Conservation (phyloP, 2,888 invertebrate species). For the Adineta ricciae region DNA sequence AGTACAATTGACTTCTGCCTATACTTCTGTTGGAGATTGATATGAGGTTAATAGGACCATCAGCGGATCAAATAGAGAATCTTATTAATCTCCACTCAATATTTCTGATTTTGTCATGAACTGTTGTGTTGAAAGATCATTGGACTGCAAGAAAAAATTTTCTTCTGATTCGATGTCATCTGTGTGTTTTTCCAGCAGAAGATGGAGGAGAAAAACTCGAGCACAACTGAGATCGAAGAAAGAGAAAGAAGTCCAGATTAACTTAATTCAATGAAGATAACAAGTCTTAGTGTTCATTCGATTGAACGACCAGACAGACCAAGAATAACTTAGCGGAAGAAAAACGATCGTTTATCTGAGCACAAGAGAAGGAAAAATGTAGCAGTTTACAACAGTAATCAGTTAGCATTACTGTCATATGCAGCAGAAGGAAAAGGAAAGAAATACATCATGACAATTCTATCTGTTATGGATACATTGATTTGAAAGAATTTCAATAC, state of each 20-base stretch:
- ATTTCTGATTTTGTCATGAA: too few species aligned
- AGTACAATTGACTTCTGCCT: background rate
- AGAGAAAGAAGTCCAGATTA: background rate
- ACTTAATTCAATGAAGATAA: background rate
- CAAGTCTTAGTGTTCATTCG: background rate
- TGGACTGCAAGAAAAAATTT: background rate
- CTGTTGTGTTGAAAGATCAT: too few species aligned
- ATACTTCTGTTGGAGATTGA: background rate
- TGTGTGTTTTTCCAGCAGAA: background rate
- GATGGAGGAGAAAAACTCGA: too few species aligned
- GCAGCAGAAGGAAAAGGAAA: background rate
- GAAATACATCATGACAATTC: background rate
- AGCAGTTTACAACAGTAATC: background rate
- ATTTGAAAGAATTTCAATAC: too few species aligned
- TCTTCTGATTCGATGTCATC: background rate
- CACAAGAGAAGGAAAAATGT: background rate
- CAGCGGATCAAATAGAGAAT: too few species aligned
- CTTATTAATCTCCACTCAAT: too few species aligned
- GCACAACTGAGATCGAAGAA: background rate
- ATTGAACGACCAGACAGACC: background rate
- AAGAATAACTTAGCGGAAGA: constrained; percentile 1
- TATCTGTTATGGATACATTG: background rate
- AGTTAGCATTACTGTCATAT: background rate
- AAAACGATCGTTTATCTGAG: background rate
- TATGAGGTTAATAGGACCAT: too few species aligned